These are phyloP conservation scores for Litoditis marina DNA, from an alignment of 2,888 invertebrate species.

Conservation along the genomic window DNA sequence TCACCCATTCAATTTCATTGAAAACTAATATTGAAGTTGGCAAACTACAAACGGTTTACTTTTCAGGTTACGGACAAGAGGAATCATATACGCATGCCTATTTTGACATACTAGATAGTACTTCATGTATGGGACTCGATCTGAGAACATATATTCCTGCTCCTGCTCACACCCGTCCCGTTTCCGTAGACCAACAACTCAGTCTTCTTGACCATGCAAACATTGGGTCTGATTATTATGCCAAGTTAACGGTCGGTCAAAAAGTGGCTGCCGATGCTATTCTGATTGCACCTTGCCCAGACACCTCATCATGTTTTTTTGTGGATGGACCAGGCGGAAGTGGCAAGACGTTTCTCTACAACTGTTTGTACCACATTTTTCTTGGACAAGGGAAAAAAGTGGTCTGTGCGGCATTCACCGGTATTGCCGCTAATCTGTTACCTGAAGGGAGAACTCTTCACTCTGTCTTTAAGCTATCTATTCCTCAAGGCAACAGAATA, in stretches of 20 bases:
- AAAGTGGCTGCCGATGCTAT: background rate
- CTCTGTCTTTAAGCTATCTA: constrained; percentile 14
- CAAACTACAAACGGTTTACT: too few species aligned
- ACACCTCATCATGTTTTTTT: background rate
- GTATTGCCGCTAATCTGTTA: constrained; percentile 25
- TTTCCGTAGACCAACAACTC: background rate
- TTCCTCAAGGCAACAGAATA: background rate
- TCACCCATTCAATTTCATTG: too few species aligned
- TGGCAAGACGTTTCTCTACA: constrained; percentile 21
- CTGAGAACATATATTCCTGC: too few species aligned
- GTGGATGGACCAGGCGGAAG: constrained; percentile 24
- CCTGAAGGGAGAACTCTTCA: constrained; percentile 22
- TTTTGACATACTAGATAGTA: too few species aligned
- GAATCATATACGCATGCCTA: too few species aligned
- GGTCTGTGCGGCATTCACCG: constrained; percentile 19
- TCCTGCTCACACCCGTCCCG: too few species aligned
- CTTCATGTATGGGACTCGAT: too few species aligned
- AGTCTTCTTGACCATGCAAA: background rate
- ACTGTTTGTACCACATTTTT: constrained; percentile 11
- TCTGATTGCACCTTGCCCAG: background rate
- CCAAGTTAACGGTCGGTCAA: too few species aligned
- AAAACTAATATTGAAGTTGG: too few species aligned
- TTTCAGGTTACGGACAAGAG: too few species aligned
- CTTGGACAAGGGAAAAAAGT: constrained; percentile 8
- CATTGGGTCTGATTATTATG: background rate